Conservation (phyloP, 2,797 vertebrate species). For the Champsocephalus gunnari region DNA sequence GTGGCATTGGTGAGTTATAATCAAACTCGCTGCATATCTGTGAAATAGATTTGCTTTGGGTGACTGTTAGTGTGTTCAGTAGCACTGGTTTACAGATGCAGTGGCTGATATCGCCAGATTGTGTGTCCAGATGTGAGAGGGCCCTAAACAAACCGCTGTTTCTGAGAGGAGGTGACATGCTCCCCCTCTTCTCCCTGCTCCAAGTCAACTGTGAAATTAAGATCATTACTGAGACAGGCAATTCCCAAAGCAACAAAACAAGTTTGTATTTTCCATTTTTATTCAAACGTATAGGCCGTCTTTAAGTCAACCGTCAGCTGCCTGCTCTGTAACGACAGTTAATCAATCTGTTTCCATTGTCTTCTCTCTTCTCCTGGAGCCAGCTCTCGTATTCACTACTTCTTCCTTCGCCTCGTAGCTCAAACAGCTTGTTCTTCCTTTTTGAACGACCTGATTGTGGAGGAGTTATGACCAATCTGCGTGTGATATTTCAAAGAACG, state of each 20-base stretch:
- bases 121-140: conserved; percentile 79
- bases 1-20: conserved; percentile 36
- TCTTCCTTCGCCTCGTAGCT: conserved; percentile 58
- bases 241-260: conserved; percentile 50
- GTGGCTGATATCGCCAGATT: conserved; percentile 79
- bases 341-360: conserved; percentile 76
- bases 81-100: conserved; percentile 73
- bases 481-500: conserved; percentile 65
- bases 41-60: conserved; percentile 59
- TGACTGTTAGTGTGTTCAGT: conserved; percentile 48
- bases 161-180: conserved; percentile 69
- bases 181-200: conserved; percentile 67
- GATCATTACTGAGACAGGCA: conserved; percentile 71
- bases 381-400: conserved; percentile 62
- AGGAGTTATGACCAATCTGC: conserved; percentile 63
- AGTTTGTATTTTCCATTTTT: conserved; percentile 71
- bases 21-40: conserved; percentile 53
- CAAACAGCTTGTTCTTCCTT: conserved; percentile 50
- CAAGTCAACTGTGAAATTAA: conserved; percentile 84
- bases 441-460: conserved; percentile 70
- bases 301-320: conserved; percentile 63
- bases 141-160: conserved; percentile 70
- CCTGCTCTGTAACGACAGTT: conserved; percentile 69
- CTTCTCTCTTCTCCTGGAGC: conserved; percentile 52
- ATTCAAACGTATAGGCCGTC: conserved; percentile 69